Base-by-base conservation (phyloP, 2,888 invertebrate species). In the Pollenia labialis region DNA sequence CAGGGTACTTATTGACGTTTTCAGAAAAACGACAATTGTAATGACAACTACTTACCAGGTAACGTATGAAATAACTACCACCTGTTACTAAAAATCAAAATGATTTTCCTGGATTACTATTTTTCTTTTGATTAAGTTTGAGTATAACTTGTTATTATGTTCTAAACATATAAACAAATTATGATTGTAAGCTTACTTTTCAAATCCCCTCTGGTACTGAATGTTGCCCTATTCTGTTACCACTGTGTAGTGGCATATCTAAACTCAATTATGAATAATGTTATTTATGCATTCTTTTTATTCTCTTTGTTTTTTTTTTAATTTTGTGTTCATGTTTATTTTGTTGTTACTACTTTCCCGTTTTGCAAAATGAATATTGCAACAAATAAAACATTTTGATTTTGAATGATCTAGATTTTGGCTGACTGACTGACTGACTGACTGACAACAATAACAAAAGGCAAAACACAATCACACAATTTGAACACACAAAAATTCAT, bases 341-440 rank as follows among this genome's bases (percentile, higher is more conserved):
- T 52, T 71, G 16, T 68, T 60, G 50, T 60, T 68, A 75, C 54
- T 32, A 68, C n/a, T 52, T 81, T 54, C 56, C 14, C 40, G 18
- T 56, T 74, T 46, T 68, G 16, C 40, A 52, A 80, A 79, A 84
- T 54, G 66, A 66, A 72, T 68, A 60, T 68, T 79, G 74, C 66
- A 84, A 79, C 58, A 85, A 84, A 85, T 85, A 75, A 74, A 79
- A 23, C 68, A 80, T 68, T 84, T 68, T 85, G 79, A 80, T 80
- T 85, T 85, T 60, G 60, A 80, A 68, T 85, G 79, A 74, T 75
- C 79, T 85, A 85, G 68, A 69, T 85, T 66, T 32, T 75, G 77
- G 52, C 56, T 72, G 77, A 58, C 56, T 72, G 66, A 60, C 71
- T 72, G 74, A 80, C 58, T 74, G 77, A 58, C 56, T 72, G 66